Percentiles rank a stretch among this genome's conserved stretches.
phyloP scores from a whole-genome alignment of 1,140 invertebrate genomes.

The Drosophila seguyi region DNA sequence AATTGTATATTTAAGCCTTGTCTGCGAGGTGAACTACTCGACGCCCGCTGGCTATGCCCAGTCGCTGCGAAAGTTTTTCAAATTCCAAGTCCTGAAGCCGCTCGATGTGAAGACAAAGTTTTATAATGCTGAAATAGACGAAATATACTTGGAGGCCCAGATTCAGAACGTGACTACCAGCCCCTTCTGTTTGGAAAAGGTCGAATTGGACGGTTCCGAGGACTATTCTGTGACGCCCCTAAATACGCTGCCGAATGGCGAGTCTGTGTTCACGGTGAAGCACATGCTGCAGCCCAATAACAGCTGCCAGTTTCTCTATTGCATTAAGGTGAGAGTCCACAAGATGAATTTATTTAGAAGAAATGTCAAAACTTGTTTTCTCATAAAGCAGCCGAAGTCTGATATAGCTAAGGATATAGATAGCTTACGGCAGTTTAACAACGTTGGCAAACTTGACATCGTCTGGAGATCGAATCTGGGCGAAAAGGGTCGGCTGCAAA shows the following conservation, averaged over 20 bases:
- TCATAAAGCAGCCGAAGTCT: conserved; percentile 88
- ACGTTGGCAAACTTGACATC: conserved; percentile 98
- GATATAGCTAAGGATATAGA: conserved; percentile 91
- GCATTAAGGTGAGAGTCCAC: conserved; percentile 86
- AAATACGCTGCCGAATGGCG: conserved; percentile 88
- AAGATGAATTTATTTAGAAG: not conserved
- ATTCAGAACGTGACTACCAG: conserved; percentile 81
- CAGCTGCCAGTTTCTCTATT: conserved; percentile 97
- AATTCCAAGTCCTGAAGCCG: conserved; percentile 99
- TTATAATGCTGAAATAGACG: conserved; percentile 98
- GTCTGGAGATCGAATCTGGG: conserved; percentile 98
- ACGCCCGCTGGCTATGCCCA: conserved; percentile 89
- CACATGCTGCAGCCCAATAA: conserved; percentile 92
- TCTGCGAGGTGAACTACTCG: conserved; percentile 97
- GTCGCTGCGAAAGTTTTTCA: conserved; percentile 98
- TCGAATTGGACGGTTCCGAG: conserved; percentile 93
- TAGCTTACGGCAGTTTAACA: conserved; percentile 92
- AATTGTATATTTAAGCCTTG: conserved; percentile 88
- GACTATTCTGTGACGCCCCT: conserved; percentile 92
- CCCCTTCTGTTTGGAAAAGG: conserved; percentile 77
- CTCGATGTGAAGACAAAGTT: conserved; percentile 99
- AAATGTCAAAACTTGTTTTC: not conserved
- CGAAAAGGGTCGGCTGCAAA: conserved; percentile 97
- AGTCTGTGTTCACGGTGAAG: conserved; percentile 93
- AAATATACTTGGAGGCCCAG: conserved; percentile 98